Base-by-base conservation (phyloP, 2,113 vertebrate genomes). In the Elanoides forficatus region DNA sequence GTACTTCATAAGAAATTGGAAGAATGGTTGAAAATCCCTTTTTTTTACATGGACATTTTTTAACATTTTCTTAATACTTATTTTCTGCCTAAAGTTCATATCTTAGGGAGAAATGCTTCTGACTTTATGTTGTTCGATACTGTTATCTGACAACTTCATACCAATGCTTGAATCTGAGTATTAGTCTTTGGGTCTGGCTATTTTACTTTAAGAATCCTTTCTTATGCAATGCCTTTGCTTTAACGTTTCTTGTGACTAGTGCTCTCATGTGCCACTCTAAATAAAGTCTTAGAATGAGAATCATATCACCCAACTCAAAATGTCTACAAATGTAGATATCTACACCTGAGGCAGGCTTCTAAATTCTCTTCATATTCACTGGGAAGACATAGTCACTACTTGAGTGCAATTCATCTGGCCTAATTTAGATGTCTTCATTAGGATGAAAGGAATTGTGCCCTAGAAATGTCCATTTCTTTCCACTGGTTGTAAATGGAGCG, bases 381-480 rank as follows among this genome's bases (percentile, higher is more conserved):
- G 58, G 43, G 42, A 83, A 73, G 89, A 65, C 72, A 74, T 1
- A 91, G 27, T 18, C 52, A 27, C 43, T 38, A 20, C 38, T 40
- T 5, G 23, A 83, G 29, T 63, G 67, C 18, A 94, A 94, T 65
- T 95, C 18, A 32, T 63, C 43, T 79, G 71, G n/a, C 42, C 29
- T 68, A 47, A 82, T 94, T 86, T 72, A 40, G 27, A 34, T 80
- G 9, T 55, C 36, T 81, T 91, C 67, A 65, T 71, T 17, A 90
- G 17, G 52, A 66, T 45, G 38, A 76, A 94, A 94, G 43, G 22
- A 82, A 80, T 23, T 59, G n/a, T 81, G 86, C 30, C 83, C 62
- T 56, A 86, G 80, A 97, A 94, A 88, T 56, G 56, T 91, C 71
- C 34, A 7, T 40, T 92, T 86, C 56, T 82, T 66, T 95, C 13